These are phyloP conservation scores for Furcula furcula DNA, from an alignment of 2,888 invertebrate species.

Conservation along the genomic window DNA sequence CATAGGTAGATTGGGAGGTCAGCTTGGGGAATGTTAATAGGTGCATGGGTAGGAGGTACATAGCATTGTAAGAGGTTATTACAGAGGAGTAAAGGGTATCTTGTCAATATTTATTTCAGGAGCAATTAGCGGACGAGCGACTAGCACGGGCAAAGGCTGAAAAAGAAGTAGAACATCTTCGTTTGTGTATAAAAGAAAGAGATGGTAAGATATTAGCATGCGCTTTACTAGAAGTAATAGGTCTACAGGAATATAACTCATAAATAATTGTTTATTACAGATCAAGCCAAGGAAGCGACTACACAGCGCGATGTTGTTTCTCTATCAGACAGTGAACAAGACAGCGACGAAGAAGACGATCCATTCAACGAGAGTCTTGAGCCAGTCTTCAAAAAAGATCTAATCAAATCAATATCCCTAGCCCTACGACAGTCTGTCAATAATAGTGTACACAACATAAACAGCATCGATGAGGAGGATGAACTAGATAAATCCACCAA, in stretches of 20 bases:
- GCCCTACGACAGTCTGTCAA: conserved; percentile 17
- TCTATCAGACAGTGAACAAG: conserved; percentile 46
- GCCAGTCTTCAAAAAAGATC: conserved; percentile 56
- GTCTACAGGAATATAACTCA: too few relatives aligned
- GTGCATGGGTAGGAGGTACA: too few relatives aligned
- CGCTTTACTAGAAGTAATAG: too few relatives aligned
- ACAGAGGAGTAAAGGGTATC: too few relatives aligned
- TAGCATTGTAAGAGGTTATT: too few relatives aligned
- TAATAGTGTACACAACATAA: conserved; percentile 20
- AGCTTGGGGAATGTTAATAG: too few relatives aligned
- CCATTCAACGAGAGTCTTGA: conserved; percentile 60
- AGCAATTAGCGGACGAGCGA: conserved; percentile 48
- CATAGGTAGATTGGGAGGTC: too few relatives aligned
- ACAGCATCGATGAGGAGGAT: conserved; percentile 24
- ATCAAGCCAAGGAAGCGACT: conserved; percentile 41
- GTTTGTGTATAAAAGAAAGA: conserved; percentile 60
- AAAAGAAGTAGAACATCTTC: conserved; percentile 56
- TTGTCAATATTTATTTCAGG: too few relatives aligned
- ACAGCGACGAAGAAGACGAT: conserved; percentile 46
- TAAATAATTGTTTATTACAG: conserved; percentile 37
- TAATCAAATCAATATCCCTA: conserved; percentile 41
- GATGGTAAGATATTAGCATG: conserved; percentile 43
- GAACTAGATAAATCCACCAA: conserved; percentile 34
- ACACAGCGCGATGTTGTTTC: conserved; percentile 36
- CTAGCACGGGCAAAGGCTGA: conserved; percentile 51